Base-by-base conservation (phyloP, 2,888 invertebrate species). In the Clanis bilineata region DNA sequence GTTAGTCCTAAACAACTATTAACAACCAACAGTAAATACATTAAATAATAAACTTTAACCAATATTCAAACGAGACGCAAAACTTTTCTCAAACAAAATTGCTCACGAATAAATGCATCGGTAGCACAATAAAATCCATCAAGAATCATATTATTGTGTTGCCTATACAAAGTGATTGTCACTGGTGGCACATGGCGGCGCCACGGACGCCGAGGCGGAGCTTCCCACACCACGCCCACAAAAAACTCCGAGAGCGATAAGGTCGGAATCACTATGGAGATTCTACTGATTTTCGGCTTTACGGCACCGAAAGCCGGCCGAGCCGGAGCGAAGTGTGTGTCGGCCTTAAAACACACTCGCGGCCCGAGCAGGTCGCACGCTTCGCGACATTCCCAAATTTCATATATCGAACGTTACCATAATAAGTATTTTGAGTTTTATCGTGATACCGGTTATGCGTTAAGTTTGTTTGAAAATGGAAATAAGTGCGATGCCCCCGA, bases 161-260 rank as follows among this genome's bases (percentile, higher is more conserved):
- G 90, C 90, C 90, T 91, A 91, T 90, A 92, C 92, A 91, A 90
- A 91, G 88, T 90, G 92, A 91, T 92, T 92, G 92, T 92, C 92
- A 89, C 90, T 85, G 82, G 80, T 67, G 85, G 86, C 86, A 86
- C 86, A 88, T 87, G 86, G 87, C 87, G 85, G 87, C 81, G 68
- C 69, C 71, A 74, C 76, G 80, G 74, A 77, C 76, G 76, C 76
- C 73, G 79, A 79, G 87, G 86, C 85, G 87, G 86, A 70, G 90
- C 84, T 64, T 79, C 23, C 15, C 57, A 64, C 59, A 72, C 88
- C 90, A 85, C 92, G 88, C 92, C 92, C 79, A 82, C 80, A 69
- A 71, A 76, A 76, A 74, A 78, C 77, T 67, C 66, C 67, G 66
- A 66, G 67, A 73, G 69, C 87, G 87, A 89, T 92, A 92, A 90